Base-by-base conservation (phyloP, 2,797 vertebrate genomes). In the Notolepis coatsorum region DNA sequence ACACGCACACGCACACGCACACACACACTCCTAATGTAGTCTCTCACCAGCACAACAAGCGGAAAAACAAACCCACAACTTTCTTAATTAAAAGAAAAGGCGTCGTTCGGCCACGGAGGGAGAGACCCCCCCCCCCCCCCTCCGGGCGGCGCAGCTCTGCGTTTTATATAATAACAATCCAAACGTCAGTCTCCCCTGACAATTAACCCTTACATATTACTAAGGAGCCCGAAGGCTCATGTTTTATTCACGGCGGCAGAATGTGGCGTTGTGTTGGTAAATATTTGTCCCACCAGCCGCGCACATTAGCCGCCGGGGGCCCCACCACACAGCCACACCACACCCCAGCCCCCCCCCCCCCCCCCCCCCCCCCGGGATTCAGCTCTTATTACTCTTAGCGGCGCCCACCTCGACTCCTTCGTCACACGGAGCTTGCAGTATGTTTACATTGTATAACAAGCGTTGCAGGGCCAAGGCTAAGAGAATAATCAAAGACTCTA, bases 151-250 rank as follows among this genome's bases (percentile, higher is more conserved):
- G 82, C 77, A 82, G 77, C 84, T 89, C 84, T 89, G 84, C 86
- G 78, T 91, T 93, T 91, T 89, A 88, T 91, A 92, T 89, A 91
- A 92, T 91, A 91, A 91, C 87, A 92, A 91, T 92, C 84, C 85
- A 91, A 92, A 92, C 91, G 90, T 91, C 89, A 90, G 62, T 91
- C 87, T 91, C 91, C 89, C 91, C 77, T 85, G 91, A 91, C 88
- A 90, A 92, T 93, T 92, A 92, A 88, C 83, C 89, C 82, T 85
- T 90, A 89, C n/a, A n/a, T 92, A 92, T 93, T 92, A 90, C 89
- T 91, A 91, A 91, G 87, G 78, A 91, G 88, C 66, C n/a, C 79
- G 84, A 73, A 72, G 72, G 73, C 88, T 91, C 88, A 91, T 92
- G 76, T 85, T 91, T 92, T 91, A 93, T 93, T 93, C 91, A 92